Conservation (phyloP, 2,888 invertebrate species). For the Pyrochroa serraticornis region DNA sequence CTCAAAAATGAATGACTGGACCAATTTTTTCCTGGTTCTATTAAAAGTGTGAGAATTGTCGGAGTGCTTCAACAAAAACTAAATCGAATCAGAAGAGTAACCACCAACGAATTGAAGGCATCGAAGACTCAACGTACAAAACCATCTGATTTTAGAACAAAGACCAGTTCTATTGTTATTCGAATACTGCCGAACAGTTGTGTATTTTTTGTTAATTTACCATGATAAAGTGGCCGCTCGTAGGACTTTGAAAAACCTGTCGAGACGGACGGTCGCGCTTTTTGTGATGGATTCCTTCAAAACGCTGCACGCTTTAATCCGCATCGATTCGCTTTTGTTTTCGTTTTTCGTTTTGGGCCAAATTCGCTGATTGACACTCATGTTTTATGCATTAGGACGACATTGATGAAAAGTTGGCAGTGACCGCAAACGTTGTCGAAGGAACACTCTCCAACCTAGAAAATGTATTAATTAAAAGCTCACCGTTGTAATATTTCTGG, state of each 20-base stretch:
- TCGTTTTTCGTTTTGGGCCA: background rate
- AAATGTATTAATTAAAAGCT: too few species aligned
- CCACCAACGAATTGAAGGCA: slow-evolving; percentile 6
- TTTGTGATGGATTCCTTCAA: slow-evolving; percentile 35
- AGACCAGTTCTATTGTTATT: slow-evolving; percentile 25
- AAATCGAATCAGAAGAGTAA: too few species aligned
- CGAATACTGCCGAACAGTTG: slow-evolving; percentile 20
- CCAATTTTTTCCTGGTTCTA: too few species aligned
- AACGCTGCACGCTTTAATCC: slow-evolving; percentile 29
- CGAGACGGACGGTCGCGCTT: slow-evolving; percentile 41
- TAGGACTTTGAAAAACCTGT: slow-evolving; percentile 42
- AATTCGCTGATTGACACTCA: too few species aligned
- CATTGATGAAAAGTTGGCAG: too few species aligned
- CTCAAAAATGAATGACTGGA: too few species aligned
- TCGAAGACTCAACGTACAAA: slow-evolving; percentile 18
- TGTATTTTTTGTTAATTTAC: slow-evolving; percentile 40
- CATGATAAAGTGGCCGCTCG: slow-evolving; percentile 35
- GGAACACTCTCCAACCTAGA: too few species aligned
- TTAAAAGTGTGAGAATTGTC: too few species aligned
- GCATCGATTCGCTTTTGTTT: slow-evolving; percentile 13
- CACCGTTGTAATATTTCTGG: too few species aligned
- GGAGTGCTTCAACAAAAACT: too few species aligned
- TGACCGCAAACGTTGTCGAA: too few species aligned
- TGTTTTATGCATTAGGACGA: too few species aligned
- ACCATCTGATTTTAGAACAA: slow-evolving; percentile 23